These are phyloP conservation scores for Lethocerus indicus DNA, from an alignment of 1,140 invertebrate species.

Conservation along the genomic window DNA sequence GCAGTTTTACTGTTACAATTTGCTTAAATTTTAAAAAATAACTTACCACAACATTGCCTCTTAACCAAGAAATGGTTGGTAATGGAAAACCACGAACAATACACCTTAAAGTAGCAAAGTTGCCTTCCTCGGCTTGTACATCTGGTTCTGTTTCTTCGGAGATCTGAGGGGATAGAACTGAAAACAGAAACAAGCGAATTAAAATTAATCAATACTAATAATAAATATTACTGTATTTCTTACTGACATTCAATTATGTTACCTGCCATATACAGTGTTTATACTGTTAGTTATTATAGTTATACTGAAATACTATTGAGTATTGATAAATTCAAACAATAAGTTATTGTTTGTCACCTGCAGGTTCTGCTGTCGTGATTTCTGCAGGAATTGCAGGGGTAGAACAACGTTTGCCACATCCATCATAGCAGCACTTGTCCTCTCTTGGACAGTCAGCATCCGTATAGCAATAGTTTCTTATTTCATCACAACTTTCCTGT, in stretches of 20 bases:
- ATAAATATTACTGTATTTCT: conserved; percentile 1
- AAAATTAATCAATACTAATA: neutral
- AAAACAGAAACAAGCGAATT: conserved; percentile 10
- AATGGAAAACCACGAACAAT: conserved; percentile 52
- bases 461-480: conserved; percentile 60
- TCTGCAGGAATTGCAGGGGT: no score
- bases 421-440: conserved; percentile 65
- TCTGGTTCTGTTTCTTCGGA: conserved; percentile 31
- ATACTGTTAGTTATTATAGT: no score
- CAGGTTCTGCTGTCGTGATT: no score
- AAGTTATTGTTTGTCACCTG: no score
- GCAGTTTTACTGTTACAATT: neutral
- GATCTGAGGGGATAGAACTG: conserved; percentile 27
- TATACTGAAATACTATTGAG: no score
- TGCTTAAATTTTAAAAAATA: neutral
- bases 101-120: conserved; percentile 50
- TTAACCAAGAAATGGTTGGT: conserved; percentile 58
- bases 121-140: conserved; percentile 48
- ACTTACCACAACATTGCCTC: conserved; percentile 46
- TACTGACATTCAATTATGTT: no score
- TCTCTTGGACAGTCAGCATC: conserved; percentile 65
- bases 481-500: conserved; percentile 36
- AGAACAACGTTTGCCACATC: conserved; percentile 55
- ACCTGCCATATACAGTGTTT: no score
- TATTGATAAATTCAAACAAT: no score